Conservation (phyloP, 1,140 invertebrate genomes). For the Meloidogyne floridensis region DNA sequence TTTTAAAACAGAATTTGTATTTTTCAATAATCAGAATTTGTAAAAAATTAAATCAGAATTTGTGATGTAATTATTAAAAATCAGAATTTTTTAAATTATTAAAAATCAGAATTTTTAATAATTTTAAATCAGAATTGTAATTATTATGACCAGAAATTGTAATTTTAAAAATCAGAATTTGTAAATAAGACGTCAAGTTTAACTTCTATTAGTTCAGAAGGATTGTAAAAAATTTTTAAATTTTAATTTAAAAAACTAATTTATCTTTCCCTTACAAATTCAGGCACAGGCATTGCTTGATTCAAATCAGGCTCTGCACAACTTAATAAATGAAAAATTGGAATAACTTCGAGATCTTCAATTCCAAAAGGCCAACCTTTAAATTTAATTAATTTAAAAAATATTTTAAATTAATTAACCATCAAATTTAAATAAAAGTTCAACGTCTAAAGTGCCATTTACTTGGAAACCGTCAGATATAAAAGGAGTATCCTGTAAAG, state of each 20-base stretch:
- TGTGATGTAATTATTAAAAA: no score
- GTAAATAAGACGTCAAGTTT: no score
- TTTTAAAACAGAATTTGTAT: no score
- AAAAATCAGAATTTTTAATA: no score
- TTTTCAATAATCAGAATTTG: no score
- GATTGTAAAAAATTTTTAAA: neutral
- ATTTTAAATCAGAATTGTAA: no score
- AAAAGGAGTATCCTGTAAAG: slow-evolving; percentile 33
- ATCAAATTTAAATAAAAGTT: slow-evolving; percentile 21
- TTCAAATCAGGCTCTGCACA: slow-evolving; percentile 52
- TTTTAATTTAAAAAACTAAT: neutral
- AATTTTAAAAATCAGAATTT: no score
- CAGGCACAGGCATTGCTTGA: slow-evolving; percentile 49
- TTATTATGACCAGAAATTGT: no score
- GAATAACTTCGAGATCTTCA: slow-evolving; percentile 43
- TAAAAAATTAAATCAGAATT: no score
- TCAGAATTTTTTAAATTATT: no score
- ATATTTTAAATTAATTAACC: slow-evolving; percentile 12
- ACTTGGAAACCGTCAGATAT: slow-evolving; percentile 29
- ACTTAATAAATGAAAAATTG: slow-evolving; percentile 55
- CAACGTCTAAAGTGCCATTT: slow-evolving; percentile 43
- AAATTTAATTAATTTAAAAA: neutral
- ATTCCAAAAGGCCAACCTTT: slow-evolving; percentile 55
- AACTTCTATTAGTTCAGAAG: no score
- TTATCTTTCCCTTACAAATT: slow-evolving; percentile 50